These are phyloP conservation scores for Platalea minor DNA, from an alignment of 2,797 vertebrate genomes.

Conservation along the genomic window DNA sequence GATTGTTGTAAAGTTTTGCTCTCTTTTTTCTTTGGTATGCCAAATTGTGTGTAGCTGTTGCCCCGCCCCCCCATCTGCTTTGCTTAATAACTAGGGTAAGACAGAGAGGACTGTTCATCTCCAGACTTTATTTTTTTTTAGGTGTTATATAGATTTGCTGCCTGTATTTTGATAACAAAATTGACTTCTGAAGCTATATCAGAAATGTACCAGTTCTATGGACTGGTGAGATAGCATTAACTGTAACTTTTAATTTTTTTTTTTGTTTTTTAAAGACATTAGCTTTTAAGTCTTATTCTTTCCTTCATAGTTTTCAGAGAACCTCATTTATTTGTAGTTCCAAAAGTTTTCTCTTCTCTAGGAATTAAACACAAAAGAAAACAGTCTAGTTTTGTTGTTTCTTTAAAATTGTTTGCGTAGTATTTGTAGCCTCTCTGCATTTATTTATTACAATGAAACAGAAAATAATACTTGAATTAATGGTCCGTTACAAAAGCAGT, in stretches of 20 bases:
- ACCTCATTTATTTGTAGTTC: background rate
- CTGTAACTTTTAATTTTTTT: background rate
- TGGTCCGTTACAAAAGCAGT: background rate
- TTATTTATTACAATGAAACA: background rate
- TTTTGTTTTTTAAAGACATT: background rate
- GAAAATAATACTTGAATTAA: background rate
- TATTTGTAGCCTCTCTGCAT: background rate
- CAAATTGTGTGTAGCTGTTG: background rate
- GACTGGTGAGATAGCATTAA: background rate
- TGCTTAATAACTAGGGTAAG: background rate
- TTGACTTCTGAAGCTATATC: background rate
- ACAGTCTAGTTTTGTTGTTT: background rate
- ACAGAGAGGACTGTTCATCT: background rate
- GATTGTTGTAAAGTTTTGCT: background rate
- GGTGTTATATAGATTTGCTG: background rate
- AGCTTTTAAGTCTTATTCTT: background rate
- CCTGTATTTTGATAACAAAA: background rate
- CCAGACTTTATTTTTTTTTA: background rate
- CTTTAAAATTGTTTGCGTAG: background rate
- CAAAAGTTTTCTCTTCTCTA: background rate
- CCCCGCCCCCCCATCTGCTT: background rate
- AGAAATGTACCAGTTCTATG: background rate
- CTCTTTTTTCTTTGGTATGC: background rate
- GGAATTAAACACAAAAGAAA: background rate
- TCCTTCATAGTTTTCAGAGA: background rate